Percentiles rank a stretch among this genome's conserved stretches.
phyloP scores from a whole-genome alignment of 2,797 vertebrate species.

The Neosalanx taihuensis region DNA sequence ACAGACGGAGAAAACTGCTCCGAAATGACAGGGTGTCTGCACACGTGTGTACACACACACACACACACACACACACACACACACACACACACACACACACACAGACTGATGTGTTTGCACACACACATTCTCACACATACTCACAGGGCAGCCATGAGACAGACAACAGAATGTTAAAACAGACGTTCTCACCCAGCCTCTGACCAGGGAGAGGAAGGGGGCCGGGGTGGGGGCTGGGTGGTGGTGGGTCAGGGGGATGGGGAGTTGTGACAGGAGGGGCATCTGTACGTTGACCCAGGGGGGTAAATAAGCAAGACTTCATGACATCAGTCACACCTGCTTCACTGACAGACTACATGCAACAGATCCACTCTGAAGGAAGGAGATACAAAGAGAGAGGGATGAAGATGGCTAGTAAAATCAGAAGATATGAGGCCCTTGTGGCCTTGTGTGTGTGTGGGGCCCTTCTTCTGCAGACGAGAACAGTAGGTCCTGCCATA shows the following conservation, averaged over 20 bases:
- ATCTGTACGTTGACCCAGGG: not conserved
- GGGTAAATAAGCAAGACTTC: not conserved
- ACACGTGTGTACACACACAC: not conserved
- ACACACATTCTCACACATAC: not conserved
- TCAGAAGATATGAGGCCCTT: not conserved
- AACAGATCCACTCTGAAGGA: not conserved
- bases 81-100: not conserved
- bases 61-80: not conserved
- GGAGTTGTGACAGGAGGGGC: not conserved
- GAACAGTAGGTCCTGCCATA: conserved; percentile 17
- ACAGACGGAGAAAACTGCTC: not conserved
- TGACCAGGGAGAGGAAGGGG: not conserved
- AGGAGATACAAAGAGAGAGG: not conserved
- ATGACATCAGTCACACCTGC: not conserved
- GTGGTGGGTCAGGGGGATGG: not conserved
- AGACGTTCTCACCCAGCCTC: not conserved
- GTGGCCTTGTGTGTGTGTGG: not conserved
- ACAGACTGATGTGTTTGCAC: not conserved
- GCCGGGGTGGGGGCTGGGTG: no score
- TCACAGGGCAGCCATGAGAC: not conserved
- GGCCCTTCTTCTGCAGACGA: not conserved
- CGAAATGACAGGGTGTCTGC: conserved; percentile 5
- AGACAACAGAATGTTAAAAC: not conserved
- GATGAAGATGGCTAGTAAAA: not conserved
- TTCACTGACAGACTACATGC: not conserved